Conservation (phyloP, 2,888 invertebrate genomes). For the Endotricha flammealis region DNA sequence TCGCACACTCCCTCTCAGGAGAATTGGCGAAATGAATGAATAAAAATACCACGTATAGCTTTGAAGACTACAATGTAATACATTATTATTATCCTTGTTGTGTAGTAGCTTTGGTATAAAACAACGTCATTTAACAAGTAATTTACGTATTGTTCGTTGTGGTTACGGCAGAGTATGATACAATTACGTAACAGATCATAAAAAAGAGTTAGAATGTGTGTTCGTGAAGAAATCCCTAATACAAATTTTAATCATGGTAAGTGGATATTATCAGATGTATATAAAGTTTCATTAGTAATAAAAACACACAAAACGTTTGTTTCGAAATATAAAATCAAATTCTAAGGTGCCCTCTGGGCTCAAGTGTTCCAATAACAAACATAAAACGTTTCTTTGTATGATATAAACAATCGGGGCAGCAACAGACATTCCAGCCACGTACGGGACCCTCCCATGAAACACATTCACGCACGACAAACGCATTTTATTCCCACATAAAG, state of each 20-base stretch:
- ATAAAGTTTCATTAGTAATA: no score
- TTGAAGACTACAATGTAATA: neutral
- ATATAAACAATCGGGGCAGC: neutral
- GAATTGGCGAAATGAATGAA: neutral
- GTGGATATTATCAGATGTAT: no score
- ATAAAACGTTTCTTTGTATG: neutral
- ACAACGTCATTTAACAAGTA: no score
- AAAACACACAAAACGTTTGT: neutral
- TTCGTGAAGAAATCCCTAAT: no score
- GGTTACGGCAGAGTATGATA: no score
- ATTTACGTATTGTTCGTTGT: no score
- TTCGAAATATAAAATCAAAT: neutral
- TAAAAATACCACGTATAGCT: neutral
- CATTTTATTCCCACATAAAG: neutral
- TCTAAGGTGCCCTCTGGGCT: neutral
- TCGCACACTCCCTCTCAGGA: neutral
- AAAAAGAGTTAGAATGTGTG: no score
- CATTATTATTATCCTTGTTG: neutral
- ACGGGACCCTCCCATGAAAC: neutral
- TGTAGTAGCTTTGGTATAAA: no score
- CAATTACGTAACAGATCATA: no score
- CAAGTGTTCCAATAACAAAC: neutral
- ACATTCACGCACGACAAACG: neutral
- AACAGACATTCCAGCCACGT: neutral
- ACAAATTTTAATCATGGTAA: no score